Conservation (phyloP, 2,797 vertebrate genomes). For the Pseudochirops corinnae region DNA sequence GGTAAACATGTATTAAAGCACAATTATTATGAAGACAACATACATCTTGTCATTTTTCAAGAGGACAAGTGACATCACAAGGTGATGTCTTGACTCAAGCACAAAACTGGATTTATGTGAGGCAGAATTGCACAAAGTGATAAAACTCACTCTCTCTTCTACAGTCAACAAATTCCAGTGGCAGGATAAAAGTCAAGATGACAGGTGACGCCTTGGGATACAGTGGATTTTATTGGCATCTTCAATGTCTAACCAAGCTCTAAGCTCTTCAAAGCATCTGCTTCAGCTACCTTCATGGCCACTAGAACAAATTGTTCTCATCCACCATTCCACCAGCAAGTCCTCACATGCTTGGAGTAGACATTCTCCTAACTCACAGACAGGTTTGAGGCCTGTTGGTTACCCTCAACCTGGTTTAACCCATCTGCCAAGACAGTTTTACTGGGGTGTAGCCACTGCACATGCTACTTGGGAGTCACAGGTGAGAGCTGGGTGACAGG, state of each 20-base stretch:
- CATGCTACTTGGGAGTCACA: not conserved
- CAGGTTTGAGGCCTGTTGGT: not conserved
- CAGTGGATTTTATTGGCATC: no score
- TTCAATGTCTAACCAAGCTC: not conserved
- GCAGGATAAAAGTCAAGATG: not conserved
- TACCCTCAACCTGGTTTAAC: not conserved
- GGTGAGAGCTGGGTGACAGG: not conserved
- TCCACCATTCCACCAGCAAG: not conserved
- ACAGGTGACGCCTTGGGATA: not conserved
- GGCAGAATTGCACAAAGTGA: not conserved
- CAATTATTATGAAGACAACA: not conserved
- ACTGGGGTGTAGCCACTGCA: not conserved
- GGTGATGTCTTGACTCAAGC: no score
- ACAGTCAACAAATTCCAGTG: not conserved
- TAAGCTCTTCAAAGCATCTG: not conserved
- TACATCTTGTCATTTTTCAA: not conserved
- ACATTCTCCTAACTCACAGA: not conserved
- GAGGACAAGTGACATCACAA: not conserved
- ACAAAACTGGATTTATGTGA: not conserved
- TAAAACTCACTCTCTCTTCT: not conserved
- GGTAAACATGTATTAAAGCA: not conserved
- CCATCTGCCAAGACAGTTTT: not conserved
- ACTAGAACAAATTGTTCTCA: not conserved
- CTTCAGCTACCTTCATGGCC: not conserved
- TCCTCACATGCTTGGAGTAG: not conserved